phyloP scores from a whole-genome alignment of 1,140 invertebrate species.

The Trachymyrmex cornetzi region DNA sequence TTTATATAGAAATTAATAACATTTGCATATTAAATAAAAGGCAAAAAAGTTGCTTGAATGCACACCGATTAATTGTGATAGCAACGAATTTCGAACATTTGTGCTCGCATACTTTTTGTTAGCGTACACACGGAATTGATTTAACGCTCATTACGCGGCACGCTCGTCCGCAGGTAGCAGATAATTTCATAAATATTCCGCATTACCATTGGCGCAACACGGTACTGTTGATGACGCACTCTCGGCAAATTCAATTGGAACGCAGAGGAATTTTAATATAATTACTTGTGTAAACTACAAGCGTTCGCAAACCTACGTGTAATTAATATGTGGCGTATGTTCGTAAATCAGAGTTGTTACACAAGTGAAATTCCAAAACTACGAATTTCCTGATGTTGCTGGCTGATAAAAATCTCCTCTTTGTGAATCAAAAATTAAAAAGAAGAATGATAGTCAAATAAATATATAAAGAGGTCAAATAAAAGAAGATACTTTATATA shows the following conservation, averaged over 20 bases:
- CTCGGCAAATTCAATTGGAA: constrained; percentile 31
- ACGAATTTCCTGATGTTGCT: constrained; percentile 1
- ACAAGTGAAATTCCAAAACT: constrained; percentile 13
- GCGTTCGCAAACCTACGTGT: constrained; percentile 25
- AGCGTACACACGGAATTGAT: constrained; percentile 34
- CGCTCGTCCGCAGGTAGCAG: constrained; percentile 17
- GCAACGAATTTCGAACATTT: constrained; percentile 8
- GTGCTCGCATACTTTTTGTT: constrained; percentile 30
- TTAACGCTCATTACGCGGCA: constrained; percentile 23
- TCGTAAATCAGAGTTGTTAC: constrained; percentile 49
- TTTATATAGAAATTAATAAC: constrained; percentile 7
- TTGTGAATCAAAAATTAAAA: background rate
- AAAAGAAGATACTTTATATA: background rate
- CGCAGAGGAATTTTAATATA: constrained; percentile 56
- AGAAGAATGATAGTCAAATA: background rate
- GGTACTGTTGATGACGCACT: constrained; percentile 29
- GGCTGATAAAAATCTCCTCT: constrained; percentile 10
- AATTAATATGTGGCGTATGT: constrained; percentile 1
- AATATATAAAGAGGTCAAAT: background rate
- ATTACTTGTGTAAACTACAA: constrained; percentile 49
- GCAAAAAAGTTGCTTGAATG: background rate
- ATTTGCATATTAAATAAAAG: constrained; percentile 20
- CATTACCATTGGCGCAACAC: constrained; percentile 15
- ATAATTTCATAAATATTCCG: constrained; percentile 61
- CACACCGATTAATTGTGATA: constrained; percentile 6